Base-by-base conservation (phyloP, 2,797 vertebrate species). In the Delichon dasypus region DNA sequence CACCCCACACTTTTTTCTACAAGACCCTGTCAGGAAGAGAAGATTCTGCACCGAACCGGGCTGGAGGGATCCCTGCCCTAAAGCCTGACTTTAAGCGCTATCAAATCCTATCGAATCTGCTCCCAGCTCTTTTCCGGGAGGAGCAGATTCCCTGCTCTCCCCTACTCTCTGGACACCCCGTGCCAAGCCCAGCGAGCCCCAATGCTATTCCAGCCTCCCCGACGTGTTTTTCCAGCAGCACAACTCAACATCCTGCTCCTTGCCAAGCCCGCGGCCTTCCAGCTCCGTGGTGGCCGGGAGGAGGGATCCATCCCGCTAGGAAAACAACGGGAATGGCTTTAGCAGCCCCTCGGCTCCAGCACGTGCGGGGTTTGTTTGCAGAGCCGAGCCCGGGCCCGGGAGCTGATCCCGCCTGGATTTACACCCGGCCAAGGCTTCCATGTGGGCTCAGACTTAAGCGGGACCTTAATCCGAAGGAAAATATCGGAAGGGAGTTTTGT, bases 101-200 rank as follows among this genome's bases (percentile, higher is more conserved):
- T 4, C 29, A 32, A 61, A 83, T 16, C 45, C 25, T 7, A 7
- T 11, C 0, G 3, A 32, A 85, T 34, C 58, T 40, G 27, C 29
- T 16, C 58, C 0, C 9, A 36, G 8, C 36, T 11, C 21, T 29
- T 72, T 70, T 32, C 89, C 29, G 6, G 4, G 2, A 53, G 65
- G 16, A 80, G 50, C 34, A 71, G 58, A n/a, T 53, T 68, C 83
- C 54, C 30, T 1, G 7, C 66, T 55, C 45, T 44, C 40, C 13
- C 45, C n/a, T 2, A 1, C 55, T 64, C 50, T 61, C 50, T 0
- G 1, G 7, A 3, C 1, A 0, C 1, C 0, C 4, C 1, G 13
- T 54, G 80, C 89, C 94, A 60, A 92, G 29, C 3, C 32, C 88
- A 60, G 73, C 84, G 38, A 70, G 55, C 32, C 9, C 45, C 1